phyloP scores from a whole-genome alignment of 2,113 vertebrate species.

The Indicator maculatus region DNA sequence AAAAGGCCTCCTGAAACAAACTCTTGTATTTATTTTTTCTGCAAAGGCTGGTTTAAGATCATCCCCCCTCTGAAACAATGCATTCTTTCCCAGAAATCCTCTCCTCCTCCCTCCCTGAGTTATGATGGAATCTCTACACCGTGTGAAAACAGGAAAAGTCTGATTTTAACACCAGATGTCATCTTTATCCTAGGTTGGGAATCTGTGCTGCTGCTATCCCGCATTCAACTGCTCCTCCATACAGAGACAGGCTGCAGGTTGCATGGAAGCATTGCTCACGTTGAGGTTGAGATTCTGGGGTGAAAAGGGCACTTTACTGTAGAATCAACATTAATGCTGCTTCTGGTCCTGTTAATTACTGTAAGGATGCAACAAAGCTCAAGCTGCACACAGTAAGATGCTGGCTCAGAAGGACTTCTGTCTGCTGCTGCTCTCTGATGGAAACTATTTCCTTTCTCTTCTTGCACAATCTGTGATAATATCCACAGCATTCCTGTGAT shows the following conservation, averaged over 20 bases:
- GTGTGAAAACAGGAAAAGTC: neutral
- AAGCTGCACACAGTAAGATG: rapidly evolving
- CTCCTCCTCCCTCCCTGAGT: neutral
- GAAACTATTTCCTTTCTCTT: too few relatives aligned
- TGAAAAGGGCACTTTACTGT: neutral
- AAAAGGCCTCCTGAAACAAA: neutral
- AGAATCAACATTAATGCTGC: neutral
- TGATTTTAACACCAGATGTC: neutral
- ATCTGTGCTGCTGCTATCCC: rapidly evolving
- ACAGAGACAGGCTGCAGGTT: rapidly evolving
- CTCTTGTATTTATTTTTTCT: neutral
- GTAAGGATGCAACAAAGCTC: neutral
- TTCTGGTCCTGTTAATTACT: neutral
- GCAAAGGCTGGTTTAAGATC: neutral
- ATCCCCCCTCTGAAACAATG: neutral
- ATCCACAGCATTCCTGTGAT: neutral
- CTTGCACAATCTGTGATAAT: neutral
- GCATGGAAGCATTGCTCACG: rapidly evolving
- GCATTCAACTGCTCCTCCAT: rapidly evolving
- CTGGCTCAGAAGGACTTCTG: neutral
- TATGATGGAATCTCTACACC: rapidly evolving
- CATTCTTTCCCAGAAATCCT: neutral
- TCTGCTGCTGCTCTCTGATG: rapidly evolving
- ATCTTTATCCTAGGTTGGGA: neutral
- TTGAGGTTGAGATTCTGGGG: neutral